Evolutionary conservation across 2,797 vertebrate genomes (phyloP), one percentile per base, ranked within the genome.

Genomic region (Sebastes glaucus): DNA sequence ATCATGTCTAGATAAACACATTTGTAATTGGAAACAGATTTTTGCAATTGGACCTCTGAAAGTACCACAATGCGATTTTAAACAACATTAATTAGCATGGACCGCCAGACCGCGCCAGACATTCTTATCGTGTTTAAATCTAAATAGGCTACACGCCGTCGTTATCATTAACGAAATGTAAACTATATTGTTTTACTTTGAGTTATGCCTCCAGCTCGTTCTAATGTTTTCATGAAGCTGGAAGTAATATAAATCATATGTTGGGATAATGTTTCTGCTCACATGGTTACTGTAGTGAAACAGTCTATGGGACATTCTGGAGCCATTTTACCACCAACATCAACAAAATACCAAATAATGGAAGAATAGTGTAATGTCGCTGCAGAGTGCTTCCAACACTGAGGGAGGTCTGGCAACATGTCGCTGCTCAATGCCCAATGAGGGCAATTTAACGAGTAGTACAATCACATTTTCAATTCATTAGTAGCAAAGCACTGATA

Each of bases 321-420:
- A 88, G 77, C 55, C 49, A 42, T 78, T 88, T 88, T 68, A 83
- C 71, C 63, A 83, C 77, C 80, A 81, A 67, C 77, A 78, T 91
- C 60, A 78, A 85, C 79, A 77, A 89, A 88, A 82, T 67, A 68
- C 64, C 68, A 86, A 82, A 85, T 78, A 78, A 83, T 88, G 82
- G 88, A 89, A 84, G 69, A 87, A 87, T 1, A 72, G 65, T 9
- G 69, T 87, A 78, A 85, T 60, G 16, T 78, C 6, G 32, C 49
- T 73, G 55, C 60, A 80, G 25, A 80, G 64, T 23, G 32, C 42
- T 74, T 88, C 76, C 79, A 87, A 71, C 74, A 76, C n/a, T 28
- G 60, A 81, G 61, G 89, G 89, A 83, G 87, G 86, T 91, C 88
- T 92, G 88, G 89, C 87, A 92, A 68, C 61, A 52, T 42, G 32